A percentile compares a stretch with the other conserved stretches of the same genome.
Conservation (phyloP, 2,888 invertebrate genomes). For the Synergus itoensis region DNA sequence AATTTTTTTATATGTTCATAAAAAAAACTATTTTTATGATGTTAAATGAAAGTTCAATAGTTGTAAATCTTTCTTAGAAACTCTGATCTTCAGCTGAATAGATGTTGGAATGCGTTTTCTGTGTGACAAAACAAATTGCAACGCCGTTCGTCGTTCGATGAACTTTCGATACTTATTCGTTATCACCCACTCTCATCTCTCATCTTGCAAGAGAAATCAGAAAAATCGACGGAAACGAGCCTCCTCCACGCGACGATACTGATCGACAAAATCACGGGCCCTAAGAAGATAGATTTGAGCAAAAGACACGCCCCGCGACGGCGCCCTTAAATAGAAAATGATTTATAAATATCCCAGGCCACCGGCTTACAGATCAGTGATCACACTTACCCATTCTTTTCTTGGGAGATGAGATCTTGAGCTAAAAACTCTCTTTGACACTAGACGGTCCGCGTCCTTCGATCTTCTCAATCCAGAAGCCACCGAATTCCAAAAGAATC, state of each 20-base stretch:
- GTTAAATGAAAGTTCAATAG: no score
- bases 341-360: constrained; percentile 62
- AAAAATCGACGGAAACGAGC: background rate
- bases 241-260: background rate
- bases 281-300: background rate
- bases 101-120: background rate
- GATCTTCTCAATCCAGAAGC: constrained; percentile 1
- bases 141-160: constrained; percentile 23
- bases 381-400: constrained; percentile 50
- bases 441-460: background rate
- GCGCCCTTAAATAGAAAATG: constrained; percentile 62
- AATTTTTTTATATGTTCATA: no score
- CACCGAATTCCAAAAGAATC: constrained; percentile 12
- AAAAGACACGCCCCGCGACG: constrained; percentile 51
- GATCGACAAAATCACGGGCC: background rate
- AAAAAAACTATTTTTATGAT: no score
- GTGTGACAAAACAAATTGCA: constrained; percentile 23
- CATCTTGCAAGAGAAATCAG: background rate
- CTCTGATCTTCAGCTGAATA: background rate
- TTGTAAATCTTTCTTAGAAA: no score
- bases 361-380: constrained; percentile 42
- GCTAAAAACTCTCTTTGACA: constrained; percentile 10
- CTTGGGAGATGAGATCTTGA: constrained; percentile 5
- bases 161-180: constrained; percentile 1
- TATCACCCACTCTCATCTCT: background rate